Evolutionary conservation across 2,113 vertebrate species (phyloP).

Genomic region (Sterrhoptilus dennistouni): DNA sequence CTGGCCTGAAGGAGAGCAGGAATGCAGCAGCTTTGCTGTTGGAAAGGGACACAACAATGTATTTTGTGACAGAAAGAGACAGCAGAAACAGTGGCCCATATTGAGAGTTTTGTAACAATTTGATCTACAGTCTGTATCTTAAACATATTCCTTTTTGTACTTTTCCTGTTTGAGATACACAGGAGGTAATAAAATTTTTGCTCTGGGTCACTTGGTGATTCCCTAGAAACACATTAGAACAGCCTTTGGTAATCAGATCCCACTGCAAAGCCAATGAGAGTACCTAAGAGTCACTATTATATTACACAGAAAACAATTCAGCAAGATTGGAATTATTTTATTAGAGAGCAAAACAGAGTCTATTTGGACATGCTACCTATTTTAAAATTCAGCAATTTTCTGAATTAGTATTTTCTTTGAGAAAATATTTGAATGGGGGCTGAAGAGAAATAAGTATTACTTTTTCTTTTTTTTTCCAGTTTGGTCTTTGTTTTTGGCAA

Average conservation of each 20-base stretch:
- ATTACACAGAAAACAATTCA: neutral
- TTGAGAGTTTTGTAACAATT: neutral
- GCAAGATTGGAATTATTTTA: neutral
- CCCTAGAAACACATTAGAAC: neutral
- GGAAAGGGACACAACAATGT: neutral
- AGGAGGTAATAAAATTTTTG: neutral
- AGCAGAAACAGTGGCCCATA: neutral
- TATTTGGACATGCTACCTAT: neutral
- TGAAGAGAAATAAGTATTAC: neutral
- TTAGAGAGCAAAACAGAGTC: neutral
- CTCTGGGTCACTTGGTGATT: neutral
- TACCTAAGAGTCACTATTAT: neutral
- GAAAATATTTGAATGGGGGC: neutral
- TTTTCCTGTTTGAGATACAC: neutral
- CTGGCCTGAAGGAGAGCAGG: neutral
- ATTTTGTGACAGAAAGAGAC: neutral
- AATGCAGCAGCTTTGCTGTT: neutral
- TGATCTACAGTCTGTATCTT: neutral
- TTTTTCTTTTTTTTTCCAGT: neutral
- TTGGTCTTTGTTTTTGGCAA: neutral
- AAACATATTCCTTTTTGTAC: neutral
- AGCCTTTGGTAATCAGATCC: neutral
- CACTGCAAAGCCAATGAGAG: neutral
- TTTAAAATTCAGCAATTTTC: neutral
- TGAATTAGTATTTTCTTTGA: neutral